These are phyloP conservation scores for Ophioninae sp. DNA, from an alignment of 2,888 invertebrate genomes.

Conservation along the genomic window DNA sequence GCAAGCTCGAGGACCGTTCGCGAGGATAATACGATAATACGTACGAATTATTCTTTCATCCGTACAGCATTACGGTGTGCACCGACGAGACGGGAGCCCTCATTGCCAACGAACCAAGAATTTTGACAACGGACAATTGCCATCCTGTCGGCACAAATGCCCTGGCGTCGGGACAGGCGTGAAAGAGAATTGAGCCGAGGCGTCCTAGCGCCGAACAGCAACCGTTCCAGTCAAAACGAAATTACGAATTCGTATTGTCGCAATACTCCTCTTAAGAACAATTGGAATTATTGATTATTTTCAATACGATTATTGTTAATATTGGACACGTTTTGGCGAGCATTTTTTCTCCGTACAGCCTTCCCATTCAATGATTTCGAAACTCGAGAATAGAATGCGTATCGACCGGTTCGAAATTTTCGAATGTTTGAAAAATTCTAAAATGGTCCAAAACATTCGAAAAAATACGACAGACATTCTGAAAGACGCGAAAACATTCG, in stretches of 20 bases:
- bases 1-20: background rate
- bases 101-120: constrained; percentile 84
- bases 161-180: constrained; percentile 74
- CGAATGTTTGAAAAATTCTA: too few relatives aligned
- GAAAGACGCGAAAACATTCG: too few relatives aligned
- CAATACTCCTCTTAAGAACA: constrained; percentile 15
- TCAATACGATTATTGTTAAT: background rate
- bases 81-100: constrained; percentile 86
- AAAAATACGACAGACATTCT: too few relatives aligned
- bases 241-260: constrained; percentile 4
- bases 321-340: background rate
- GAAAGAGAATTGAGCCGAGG: constrained; percentile 46
- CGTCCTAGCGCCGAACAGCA: background rate
- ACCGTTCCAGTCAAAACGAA: background rate
- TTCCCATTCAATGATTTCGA: too few relatives aligned
- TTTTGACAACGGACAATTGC: constrained; percentile 77
- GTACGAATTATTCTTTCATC: background rate
- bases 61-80: constrained; percentile 87
- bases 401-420: too few relatives aligned
- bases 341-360: background rate
- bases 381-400: too few relatives aligned
- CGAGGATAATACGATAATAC: background rate
- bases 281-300: constrained; percentile 25
- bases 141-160: constrained; percentile 69
- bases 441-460: too few relatives aligned